phyloP scores from a whole-genome alignment of 2,113 vertebrate genomes.

The Halichoeres trimaculatus region DNA sequence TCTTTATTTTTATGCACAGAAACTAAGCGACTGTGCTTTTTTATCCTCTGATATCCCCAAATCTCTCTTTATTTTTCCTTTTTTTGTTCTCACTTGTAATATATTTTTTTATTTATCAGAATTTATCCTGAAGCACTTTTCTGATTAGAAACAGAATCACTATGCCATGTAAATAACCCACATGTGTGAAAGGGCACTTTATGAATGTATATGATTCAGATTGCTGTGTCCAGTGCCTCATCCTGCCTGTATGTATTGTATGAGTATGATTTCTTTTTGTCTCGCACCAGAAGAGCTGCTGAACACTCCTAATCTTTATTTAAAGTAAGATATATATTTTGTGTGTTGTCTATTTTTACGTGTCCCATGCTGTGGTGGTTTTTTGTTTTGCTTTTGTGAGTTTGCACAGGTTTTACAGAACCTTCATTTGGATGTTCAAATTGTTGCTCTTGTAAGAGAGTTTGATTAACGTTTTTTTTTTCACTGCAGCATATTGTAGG shows the following conservation, averaged over 20 bases:
- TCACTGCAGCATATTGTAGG: background rate
- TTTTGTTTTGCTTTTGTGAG: conserved; percentile 16
- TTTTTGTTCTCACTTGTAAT: background rate
- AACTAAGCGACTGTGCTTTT: background rate
- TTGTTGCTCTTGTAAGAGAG: background rate
- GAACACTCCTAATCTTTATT: conserved; percentile 7
- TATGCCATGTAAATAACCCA: conserved; percentile 22
- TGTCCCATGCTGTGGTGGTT: background rate
- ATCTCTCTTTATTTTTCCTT: background rate
- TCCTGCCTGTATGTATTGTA: conserved; percentile 4
- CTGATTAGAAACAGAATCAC: conserved; percentile 6
- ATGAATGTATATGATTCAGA: conserved; percentile 55
- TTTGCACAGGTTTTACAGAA: conserved; percentile 34
- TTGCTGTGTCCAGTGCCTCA: conserved; percentile 55
- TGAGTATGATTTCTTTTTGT: conserved; percentile 17
- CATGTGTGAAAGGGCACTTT: conserved; percentile 18
- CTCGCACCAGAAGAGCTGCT: background rate
- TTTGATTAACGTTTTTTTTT: background rate
- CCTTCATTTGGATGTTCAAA: conserved; percentile 33
- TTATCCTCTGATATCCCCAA: too few relatives aligned
- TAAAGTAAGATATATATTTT: background rate
- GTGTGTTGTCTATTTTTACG: background rate
- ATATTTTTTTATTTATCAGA: background rate
- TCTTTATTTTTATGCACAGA: too few relatives aligned
- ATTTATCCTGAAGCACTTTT: conserved; percentile 51